A percentile compares a stretch with the other conserved stretches of the same genome.
These are phyloP conservation scores for Cancer borealis DNA, from an alignment of 2,888 invertebrate species.

Conservation along the genomic window DNA sequence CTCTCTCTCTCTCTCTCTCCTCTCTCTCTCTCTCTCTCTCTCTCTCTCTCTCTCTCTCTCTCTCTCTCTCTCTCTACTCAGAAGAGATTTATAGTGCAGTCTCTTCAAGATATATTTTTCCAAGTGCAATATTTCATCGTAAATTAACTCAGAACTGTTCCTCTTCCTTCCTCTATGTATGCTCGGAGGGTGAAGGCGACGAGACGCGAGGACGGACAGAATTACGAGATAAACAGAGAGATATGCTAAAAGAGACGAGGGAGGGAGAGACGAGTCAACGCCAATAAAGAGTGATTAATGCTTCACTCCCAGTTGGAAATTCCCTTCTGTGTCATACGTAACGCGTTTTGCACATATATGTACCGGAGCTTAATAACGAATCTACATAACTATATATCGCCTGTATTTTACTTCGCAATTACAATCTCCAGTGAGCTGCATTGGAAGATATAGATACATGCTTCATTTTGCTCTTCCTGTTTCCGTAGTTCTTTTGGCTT, in stretches of 20 bases:
- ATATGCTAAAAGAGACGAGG: background rate
- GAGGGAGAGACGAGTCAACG: background rate
- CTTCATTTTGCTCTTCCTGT: too few species aligned
- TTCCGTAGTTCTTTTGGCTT: too few species aligned
- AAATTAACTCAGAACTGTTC: slow-evolving; percentile 25
- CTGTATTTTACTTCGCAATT: too few species aligned
- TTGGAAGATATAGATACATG: too few species aligned
- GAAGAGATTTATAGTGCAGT: background rate
- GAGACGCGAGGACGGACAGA: too few species aligned
- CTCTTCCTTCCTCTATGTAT: background rate
- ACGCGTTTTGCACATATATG: too few species aligned
- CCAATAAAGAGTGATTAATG: slow-evolving; percentile 24
- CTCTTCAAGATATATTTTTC: slow-evolving; percentile 21
- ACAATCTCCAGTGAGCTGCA: too few species aligned
- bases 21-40: slow-evolving; percentile 31
- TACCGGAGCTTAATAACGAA: too few species aligned
- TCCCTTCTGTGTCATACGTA: too few species aligned
- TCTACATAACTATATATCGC: too few species aligned
- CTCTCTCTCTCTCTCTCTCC: slow-evolving; percentile 21
- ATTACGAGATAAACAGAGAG: too few species aligned
- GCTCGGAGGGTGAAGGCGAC: background rate
- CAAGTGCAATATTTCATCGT: slow-evolving; percentile 22
- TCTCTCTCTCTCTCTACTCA: background rate
- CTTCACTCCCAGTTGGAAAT: background rate
- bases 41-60: slow-evolving; percentile 32